Conservation (phyloP, 1,140 invertebrate species). For the Dreissena polymorpha region DNA sequence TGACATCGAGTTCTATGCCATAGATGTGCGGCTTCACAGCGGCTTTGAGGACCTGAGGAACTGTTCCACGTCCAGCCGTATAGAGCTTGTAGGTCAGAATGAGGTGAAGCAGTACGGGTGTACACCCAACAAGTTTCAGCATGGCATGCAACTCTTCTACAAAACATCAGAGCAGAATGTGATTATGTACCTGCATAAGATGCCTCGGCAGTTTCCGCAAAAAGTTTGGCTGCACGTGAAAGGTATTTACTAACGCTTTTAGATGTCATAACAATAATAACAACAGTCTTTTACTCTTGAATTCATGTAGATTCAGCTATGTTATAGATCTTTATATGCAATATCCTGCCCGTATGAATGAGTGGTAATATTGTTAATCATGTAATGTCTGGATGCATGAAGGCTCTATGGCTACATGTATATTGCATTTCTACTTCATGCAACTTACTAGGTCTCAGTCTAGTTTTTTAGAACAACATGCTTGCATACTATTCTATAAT, state of each 20-base stretch:
- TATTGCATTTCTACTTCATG: background rate
- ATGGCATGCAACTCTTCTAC: slow-evolving; percentile 32
- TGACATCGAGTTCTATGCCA: slow-evolving; percentile 16
- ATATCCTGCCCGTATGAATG: background rate
- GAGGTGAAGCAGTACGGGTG: slow-evolving; percentile 23
- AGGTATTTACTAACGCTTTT: slow-evolving; percentile 28
- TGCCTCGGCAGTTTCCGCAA: slow-evolving; percentile 14
- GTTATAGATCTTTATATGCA: background rate
- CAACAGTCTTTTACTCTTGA: background rate
- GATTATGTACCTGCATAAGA: slow-evolving; percentile 31
- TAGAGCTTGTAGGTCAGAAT: slow-evolving; percentile 44
- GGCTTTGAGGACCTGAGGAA: slow-evolving; percentile 24
- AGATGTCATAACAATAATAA: background rate
- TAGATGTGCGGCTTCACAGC: slow-evolving; percentile 41
- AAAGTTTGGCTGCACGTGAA: slow-evolving; percentile 46
- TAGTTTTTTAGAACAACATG: no score
- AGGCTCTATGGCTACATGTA: no score
- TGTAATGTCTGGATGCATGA: background rate
- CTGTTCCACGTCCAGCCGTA: slow-evolving; percentile 22
- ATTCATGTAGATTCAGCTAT: background rate
- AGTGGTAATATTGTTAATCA: background rate
- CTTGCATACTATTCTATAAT: no score
- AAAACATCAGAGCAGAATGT: slow-evolving; percentile 31
- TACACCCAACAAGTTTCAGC: slow-evolving; percentile 20
- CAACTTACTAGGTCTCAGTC: no score